Percentiles rank a stretch among this genome's conserved stretches.
Evolutionary conservation across 2,888 invertebrate genomes (phyloP).

Genomic region (Eueremaeus valkanovi): DNA sequence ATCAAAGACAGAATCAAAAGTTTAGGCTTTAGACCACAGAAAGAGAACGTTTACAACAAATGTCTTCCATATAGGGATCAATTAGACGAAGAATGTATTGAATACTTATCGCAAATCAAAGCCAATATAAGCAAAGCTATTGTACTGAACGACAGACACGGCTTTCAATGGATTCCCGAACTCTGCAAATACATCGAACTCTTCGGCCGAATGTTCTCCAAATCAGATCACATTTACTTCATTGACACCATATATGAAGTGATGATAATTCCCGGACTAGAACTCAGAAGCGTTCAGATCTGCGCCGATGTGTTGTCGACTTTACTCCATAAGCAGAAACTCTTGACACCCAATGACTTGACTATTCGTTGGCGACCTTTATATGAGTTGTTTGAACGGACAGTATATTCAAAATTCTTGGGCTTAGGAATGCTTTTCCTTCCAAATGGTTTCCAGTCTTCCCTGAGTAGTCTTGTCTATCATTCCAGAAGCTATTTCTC

Average conservation of each 20-base stretch:
- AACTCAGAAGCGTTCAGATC: slow-evolving; percentile 68
- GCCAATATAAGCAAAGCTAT: slow-evolving; percentile 71
- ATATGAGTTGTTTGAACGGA: slow-evolving; percentile 60
- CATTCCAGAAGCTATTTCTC: slow-evolving; percentile 61
- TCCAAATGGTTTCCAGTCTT: slow-evolving; percentile 52
- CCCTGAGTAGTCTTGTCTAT: slow-evolving; percentile 52
- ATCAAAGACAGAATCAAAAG: not conserved
- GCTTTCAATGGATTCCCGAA: slow-evolving; percentile 38
- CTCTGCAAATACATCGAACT: slow-evolving; percentile 63
- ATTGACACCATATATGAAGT: slow-evolving; percentile 74
- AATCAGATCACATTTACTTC: slow-evolving; percentile 79
- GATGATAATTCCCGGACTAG: slow-evolving; percentile 69
- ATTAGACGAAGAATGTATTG: slow-evolving; percentile 68
- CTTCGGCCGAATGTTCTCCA: slow-evolving; percentile 80
- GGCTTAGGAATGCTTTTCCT: slow-evolving; percentile 41
- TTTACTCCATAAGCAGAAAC: slow-evolving; percentile 71
- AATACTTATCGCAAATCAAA: slow-evolving; percentile 69
- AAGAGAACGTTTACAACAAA: slow-evolving; percentile 67
- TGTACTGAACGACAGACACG: slow-evolving; percentile 64
- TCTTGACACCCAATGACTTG: slow-evolving; percentile 73
- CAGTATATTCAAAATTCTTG: slow-evolving; percentile 51
- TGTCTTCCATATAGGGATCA: slow-evolving; percentile 69
- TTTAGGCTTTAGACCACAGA: slow-evolving; percentile 59
- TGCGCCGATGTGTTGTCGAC: slow-evolving; percentile 65
- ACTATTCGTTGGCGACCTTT: slow-evolving; percentile 79